Evolutionary conservation across 2,888 invertebrate genomes (phyloP), one percentile per base, ranked within the genome.

Genomic region (Herminia tarsipennalis): DNA sequence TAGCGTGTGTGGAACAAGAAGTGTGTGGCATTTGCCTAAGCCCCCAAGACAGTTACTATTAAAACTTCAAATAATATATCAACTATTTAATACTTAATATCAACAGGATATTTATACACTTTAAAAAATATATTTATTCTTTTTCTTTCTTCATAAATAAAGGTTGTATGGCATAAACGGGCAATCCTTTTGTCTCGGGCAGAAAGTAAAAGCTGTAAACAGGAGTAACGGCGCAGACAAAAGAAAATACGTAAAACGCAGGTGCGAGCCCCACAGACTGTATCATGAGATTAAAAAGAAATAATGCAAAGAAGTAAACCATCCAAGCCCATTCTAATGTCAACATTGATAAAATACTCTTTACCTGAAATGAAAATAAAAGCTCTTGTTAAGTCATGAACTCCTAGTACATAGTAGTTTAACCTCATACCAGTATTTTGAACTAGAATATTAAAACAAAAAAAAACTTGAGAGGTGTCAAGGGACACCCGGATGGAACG

Each of bases 241-340:
- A 28, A 0, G 76, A 69, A 56, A 87, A 87, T 22, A 83, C 32
- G 55, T 81, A 86, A 65, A 87, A 86, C 0, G 85, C 69, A 0
- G 77, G 73, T 0, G 24, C n/a, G 9, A 32, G 9, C 9, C 40
- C 40, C 2, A 21, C 12, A 1, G 18, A 32, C 9, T 40, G 24
- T 13, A 32, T 4, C 5, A 41, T 14, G 9, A 34, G 14, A 27
- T 41, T 41, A 4, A 41, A 33, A 3, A 29, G 3, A 10, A 27
- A 41, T 1, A 41, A 14, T 4, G 22, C 9, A 8, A 10, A 5
- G 5, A 41, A 41, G 1, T 41, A 25, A 1, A 25, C 27, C 1
- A 27, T 14, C 16, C 33, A 27, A 2, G 32, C 6, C 33, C 40
- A 41, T 9, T 41, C 33, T n/a, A 32, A 25, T 3, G 33, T 21